Base-by-base conservation (phyloP, 1,140 invertebrate species). In the Vanessa tameamea region DNA sequence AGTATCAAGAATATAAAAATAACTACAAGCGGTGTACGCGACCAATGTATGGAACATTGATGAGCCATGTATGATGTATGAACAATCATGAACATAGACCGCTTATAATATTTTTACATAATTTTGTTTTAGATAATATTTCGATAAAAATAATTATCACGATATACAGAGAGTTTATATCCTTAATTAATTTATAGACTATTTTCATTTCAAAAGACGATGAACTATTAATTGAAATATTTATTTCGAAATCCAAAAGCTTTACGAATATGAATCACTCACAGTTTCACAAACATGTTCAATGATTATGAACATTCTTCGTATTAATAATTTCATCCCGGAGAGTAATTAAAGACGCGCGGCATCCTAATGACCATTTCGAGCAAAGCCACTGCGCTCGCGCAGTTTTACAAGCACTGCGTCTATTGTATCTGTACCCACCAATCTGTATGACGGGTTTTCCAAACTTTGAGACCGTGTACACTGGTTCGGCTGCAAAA, bases 291-390 rank as follows among this genome's bases (percentile, higher is more conserved):
- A 51, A 16, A 55, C 67, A 43, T 67, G 68, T 26, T 59, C 23
- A 59, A 6, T 69, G 67, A 26, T 61, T 59, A 50, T 78, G 63
- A 12, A 61, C 61, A 55, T 79, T 79, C 23, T 68, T 79, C 0
- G 63, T 65, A 8, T 13, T 48, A 15, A 78, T 12, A 31, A 81
- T 73, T 51, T 69, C 53, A 64, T 77, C 59, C 1, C 76, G 57
- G 4, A 78, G 9, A 6, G 75, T 80, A 16, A 74, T 75, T 12
- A 81, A 20, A 5, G 79, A 78, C 9, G 77, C 74, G 12, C 79
- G 69, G 43, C 79, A 81, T 13, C 69, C 72, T 5, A 20, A 16
- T 5, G 63, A 69, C 63, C 78, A 77, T 13, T 69, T 80, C 20
- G 50, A 66, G 47, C 78, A 75, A 14, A 61, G 55, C 67, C 67